A percentile compares a stretch with the other conserved stretches of the same genome.
Conservation (phyloP, 2,797 vertebrate species). For the Tamandua tetradactyla region DNA sequence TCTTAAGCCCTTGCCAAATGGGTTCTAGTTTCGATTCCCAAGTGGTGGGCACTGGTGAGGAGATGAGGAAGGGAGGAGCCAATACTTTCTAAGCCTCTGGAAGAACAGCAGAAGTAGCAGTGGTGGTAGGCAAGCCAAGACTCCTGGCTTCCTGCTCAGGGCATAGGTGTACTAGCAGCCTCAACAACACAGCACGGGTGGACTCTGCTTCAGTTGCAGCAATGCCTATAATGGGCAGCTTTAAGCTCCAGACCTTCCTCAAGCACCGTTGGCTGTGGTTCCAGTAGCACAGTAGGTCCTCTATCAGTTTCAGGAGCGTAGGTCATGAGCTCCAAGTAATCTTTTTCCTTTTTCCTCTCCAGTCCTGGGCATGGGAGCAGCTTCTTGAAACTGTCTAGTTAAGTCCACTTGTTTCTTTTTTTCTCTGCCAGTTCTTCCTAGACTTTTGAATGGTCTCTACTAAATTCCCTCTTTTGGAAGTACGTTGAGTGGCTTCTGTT, state of each 20-base stretch:
- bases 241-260: background rate
- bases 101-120: background rate
- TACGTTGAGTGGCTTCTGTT: background rate
- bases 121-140: background rate
- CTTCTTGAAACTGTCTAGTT: background rate
- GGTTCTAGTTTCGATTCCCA: background rate
- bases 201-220: background rate
- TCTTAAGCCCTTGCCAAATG: background rate
- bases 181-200: background rate
- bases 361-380: background rate
- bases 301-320: background rate
- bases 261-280: background rate
- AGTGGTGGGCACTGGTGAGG: background rate
- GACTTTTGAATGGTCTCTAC: background rate
- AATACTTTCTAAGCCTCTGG: background rate
- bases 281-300: background rate
- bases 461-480: background rate
- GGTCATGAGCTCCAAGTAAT: background rate
- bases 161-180: background rate
- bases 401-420: background rate
- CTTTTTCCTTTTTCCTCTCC: background rate
- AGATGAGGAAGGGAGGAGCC: background rate
- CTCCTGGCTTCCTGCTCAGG: background rate
- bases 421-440: background rate
- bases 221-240: background rate